Base-by-base conservation (phyloP, 2,797 vertebrate genomes). In the Rhinatrema bivittatum region DNA sequence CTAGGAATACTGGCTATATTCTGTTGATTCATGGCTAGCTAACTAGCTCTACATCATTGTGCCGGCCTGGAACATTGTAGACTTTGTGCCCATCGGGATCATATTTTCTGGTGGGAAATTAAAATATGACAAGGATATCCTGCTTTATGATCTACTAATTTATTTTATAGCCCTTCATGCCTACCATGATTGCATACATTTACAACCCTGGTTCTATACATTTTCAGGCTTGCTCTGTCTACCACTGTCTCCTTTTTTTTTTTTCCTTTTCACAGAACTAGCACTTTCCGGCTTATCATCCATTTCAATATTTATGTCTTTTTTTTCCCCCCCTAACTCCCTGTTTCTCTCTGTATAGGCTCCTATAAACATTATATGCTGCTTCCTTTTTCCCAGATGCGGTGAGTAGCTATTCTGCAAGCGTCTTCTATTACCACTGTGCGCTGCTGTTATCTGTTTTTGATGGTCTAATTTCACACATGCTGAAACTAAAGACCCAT, bases 211-310 rank as follows among this genome's bases (percentile, higher is more conserved):
- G 68, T 74, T 28, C 18, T 52, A 58, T 62, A 14, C 71, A 48
- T 36, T 65, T 72, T 70, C 62, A 43, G 36, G 54, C 59, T 70
- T 64, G 63, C 55, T 59, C 60, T 66, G 56, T 76, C 60, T 67
- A 71, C 72, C 73, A 76, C 73, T 76, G 72, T 63, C 47, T 70
- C 69, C 54, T 72, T 61, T 67, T 57, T n/a, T n/a, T n/a, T n/a
- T n/a, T n/a, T n/a, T n/a, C n/a, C n/a, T n/a, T n/a, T n/a, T n/a
- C n/a, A n/a, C n/a, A n/a, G n/a, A n/a, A n/a, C n/a, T n/a, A n/a
- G n/a, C n/a, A n/a, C n/a, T n/a, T n/a, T n/a, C n/a, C n/a, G n/a
- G n/a, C n/a, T n/a, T n/a, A n/a, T n/a, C n/a, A n/a, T n/a, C n/a
- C n/a, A n/a, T n/a, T n/a, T n/a, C n/a, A n/a, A n/a, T n/a, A n/a